Percentiles rank a stretch among this genome's conserved stretches.
phyloP scores from a whole-genome alignment of 2,888 invertebrate genomes.

The Drosophila cognata region DNA sequence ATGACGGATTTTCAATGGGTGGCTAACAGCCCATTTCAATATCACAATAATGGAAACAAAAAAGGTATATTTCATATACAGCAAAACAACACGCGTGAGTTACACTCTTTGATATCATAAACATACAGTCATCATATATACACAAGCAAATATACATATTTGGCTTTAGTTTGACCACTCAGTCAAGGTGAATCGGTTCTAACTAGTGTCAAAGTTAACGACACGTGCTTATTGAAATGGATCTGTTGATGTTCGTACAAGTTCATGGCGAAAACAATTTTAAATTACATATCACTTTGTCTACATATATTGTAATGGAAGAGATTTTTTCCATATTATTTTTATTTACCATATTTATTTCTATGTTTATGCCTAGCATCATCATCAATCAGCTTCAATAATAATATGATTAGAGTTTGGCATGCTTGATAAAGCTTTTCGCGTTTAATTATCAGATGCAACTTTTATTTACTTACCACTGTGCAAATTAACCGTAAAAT shows the following conservation, averaged over 20 bases:
- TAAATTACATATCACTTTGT: conserved; percentile 44
- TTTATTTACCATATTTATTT: conserved; percentile 8
- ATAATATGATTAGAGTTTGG: conserved; percentile 8
- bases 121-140: background rate
- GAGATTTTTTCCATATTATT: conserved; percentile 10
- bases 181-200: conserved; percentile 13
- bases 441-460: conserved; percentile 58
- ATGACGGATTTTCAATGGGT: conserved; percentile 38
- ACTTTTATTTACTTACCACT: conserved; percentile 29
- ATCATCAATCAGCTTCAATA: conserved; percentile 16
- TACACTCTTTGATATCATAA: background rate
- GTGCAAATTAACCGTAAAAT: conserved; percentile 37
- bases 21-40: conserved; percentile 59
- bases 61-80: background rate
- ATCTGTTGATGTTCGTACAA: conserved; percentile 43
- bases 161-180: conserved; percentile 17
- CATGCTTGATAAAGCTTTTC: conserved; percentile 37
- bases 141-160: background rate
- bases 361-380: conserved; percentile 16
- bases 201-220: conserved; percentile 23
- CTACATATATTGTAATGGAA: conserved; percentile 26
- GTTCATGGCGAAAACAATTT: conserved; percentile 76
- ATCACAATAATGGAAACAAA: conserved; percentile 47
- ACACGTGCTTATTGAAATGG: conserved; percentile 33
- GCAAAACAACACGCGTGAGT: conserved; percentile 3